These are phyloP conservation scores for Ambastaia sidthimunki DNA, from an alignment of 2,797 vertebrate genomes.

Conservation along the genomic window DNA sequence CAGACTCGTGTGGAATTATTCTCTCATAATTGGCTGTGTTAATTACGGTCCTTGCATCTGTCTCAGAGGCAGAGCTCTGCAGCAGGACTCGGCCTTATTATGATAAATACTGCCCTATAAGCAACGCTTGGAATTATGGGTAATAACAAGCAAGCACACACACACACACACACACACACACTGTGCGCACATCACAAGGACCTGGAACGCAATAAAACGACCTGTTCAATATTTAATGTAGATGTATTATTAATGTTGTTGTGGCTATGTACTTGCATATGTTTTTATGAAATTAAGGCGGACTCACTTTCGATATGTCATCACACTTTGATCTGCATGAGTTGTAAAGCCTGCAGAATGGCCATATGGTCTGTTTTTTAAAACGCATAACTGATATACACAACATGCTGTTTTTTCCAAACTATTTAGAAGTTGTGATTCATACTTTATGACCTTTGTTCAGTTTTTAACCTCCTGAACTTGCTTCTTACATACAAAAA, in stretches of 20 bases:
- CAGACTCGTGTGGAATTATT: constrained; percentile 35
- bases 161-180: neutral
- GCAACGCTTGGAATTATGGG: constrained; percentile 11
- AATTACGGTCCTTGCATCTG: constrained; percentile 53
- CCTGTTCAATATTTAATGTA: constrained; percentile 58
- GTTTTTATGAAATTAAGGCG: constrained; percentile 30
- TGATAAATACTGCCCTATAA: constrained; percentile 44
- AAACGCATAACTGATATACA: too few relatives aligned
- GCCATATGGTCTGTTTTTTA: too few relatives aligned
- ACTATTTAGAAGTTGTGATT: too few relatives aligned
- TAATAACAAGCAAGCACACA: constrained; percentile 25
- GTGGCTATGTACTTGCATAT: constrained; percentile 18
- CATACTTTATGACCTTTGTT: too few relatives aligned
- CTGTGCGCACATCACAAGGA: constrained; percentile 34
- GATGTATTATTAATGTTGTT: constrained; percentile 52
- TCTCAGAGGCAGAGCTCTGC: constrained; percentile 31
- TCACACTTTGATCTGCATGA: neutral
- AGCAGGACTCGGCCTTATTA: constrained; percentile 40
- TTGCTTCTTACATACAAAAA: too few relatives aligned
- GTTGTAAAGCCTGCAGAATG: neutral
- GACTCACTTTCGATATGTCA: neutral
- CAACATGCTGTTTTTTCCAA: too few relatives aligned
- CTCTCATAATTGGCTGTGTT: constrained; percentile 58
- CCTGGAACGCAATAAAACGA: constrained; percentile 53
- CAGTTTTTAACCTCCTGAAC: too few relatives aligned